Conservation (phyloP, 2,113 vertebrate genomes). For the Cyprinodon variegatus region DNA sequence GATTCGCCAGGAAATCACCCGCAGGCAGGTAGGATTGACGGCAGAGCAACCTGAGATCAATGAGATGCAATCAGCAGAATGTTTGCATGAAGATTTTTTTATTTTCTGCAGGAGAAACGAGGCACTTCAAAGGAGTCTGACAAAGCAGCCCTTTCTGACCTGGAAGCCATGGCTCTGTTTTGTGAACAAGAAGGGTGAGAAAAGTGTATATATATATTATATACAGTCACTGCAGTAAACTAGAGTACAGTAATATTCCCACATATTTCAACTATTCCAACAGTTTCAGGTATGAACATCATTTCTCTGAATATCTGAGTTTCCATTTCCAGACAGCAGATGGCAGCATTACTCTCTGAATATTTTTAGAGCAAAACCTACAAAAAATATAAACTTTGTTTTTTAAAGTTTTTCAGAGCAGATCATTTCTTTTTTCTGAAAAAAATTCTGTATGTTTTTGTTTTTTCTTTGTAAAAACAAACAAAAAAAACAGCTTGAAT, state of each 20-base stretch:
- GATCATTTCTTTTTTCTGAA: no score
- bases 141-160: conserved; percentile 85
- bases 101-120: conserved; percentile 83
- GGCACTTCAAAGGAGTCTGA: conserved; percentile 86
- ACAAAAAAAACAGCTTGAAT: no score
- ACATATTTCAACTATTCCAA: background rate
- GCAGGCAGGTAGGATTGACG: conserved; percentile 80
- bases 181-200: conserved; percentile 85
- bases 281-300: background rate
- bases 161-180: conserved; percentile 90
- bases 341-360: conserved; percentile 32
- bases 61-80: background rate
- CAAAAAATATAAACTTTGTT: no score
- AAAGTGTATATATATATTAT: background rate
- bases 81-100: conserved; percentile 2
- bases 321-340: conserved; percentile 52
- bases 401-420: no score
- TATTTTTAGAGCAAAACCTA: background rate
- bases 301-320: background rate
- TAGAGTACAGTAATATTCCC: background rate
- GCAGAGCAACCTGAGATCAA: no score
- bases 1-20: conserved; percentile 87
- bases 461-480: no score
- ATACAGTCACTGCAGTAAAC: background rate
- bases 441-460: no score